phyloP scores from a whole-genome alignment of 2,888 invertebrate species.

The Microplitis manilae region DNA sequence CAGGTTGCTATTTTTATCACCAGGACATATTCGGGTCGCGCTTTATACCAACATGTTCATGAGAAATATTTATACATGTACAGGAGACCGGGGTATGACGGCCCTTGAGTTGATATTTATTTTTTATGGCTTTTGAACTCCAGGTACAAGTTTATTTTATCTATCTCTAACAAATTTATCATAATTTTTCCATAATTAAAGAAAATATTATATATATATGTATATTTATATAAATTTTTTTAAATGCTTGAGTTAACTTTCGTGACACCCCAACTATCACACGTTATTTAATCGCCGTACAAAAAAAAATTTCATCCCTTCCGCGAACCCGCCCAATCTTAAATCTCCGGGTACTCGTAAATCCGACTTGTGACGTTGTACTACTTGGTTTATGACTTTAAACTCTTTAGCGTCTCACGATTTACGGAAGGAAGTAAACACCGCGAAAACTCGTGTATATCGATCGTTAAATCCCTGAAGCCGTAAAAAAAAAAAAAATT shows the following conservation, averaged over 20 bases:
- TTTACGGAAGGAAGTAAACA: conserved; percentile 62
- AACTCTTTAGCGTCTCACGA: conserved; percentile 52
- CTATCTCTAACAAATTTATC: too few relatives aligned
- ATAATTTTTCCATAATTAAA: too few relatives aligned
- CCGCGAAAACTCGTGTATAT: conserved; percentile 52
- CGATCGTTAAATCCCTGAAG: conserved; percentile 24
- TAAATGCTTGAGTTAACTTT: conserved; percentile 49
- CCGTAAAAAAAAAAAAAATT: conserved; percentile 3
- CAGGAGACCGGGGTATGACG: too few relatives aligned
- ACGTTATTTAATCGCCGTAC: background rate
- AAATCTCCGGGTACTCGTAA: conserved; percentile 69
- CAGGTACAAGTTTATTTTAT: too few relatives aligned
- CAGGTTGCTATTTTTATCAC: background rate
- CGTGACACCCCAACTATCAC: conserved; percentile 62
- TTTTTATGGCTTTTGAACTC: too few relatives aligned
- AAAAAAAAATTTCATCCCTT: conserved; percentile 58
- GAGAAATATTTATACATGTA: background rate
- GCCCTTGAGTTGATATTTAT: too few relatives aligned
- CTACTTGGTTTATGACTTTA: conserved; percentile 59
- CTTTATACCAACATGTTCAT: conserved; percentile 58
- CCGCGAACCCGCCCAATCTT: conserved; percentile 65
- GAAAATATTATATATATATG: too few relatives aligned
- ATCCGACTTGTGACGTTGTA: conserved; percentile 60
- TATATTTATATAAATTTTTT: too few relatives aligned
- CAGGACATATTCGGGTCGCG: conserved; percentile 65